phyloP scores from a whole-genome alignment of 2,797 vertebrate genomes.

The Trichosurus vulpecula region DNA sequence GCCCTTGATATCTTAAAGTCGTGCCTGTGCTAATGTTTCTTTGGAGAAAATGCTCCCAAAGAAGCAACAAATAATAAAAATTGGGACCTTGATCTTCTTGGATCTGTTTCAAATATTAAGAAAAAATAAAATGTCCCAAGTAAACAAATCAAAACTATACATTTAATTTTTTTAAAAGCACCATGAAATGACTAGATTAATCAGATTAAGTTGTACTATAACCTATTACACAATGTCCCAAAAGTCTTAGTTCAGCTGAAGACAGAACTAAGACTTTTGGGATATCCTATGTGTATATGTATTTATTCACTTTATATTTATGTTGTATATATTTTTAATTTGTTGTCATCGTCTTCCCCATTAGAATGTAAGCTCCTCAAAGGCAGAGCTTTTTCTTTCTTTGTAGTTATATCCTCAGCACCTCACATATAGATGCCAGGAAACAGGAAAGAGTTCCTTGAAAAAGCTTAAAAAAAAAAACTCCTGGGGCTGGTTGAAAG shows the following conservation, averaged over 20 bases:
- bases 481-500: background rate
- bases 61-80: conserved; percentile 40
- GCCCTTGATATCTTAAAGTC: conserved; percentile 2
- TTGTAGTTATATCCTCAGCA: background rate
- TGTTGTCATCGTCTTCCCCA: background rate
- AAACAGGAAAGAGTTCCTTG: background rate
- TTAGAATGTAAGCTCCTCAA: background rate
- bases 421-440: background rate
- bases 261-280: background rate
- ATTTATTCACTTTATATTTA: background rate
- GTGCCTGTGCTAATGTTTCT: background rate
- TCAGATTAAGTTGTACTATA: background rate
- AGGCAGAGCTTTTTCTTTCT: background rate
- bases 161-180: background rate
- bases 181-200: background rate
- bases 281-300: background rate
- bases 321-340: background rate
- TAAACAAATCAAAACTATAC: background rate
- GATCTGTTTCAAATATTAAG: background rate
- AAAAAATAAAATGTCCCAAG: background rate
- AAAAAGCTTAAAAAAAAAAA: background rate
- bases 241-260: background rate
- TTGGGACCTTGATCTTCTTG: background rate
- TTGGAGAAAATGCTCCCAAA: background rate
- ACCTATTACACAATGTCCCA: background rate